These are phyloP conservation scores for Gonocerus acuteangulatus DNA, from an alignment of 2,888 invertebrate genomes.

Conservation along the genomic window DNA sequence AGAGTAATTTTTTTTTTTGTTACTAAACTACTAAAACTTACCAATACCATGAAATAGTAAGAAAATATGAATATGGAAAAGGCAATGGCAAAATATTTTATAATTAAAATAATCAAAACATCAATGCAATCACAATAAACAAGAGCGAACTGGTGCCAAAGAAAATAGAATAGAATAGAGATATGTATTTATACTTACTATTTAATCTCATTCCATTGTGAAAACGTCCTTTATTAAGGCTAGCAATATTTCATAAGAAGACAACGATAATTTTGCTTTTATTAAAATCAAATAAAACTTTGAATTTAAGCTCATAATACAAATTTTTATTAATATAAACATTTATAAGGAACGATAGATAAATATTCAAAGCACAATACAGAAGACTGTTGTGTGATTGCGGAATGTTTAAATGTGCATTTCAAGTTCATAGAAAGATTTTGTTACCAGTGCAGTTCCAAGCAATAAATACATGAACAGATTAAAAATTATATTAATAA, in stretches of 20 bases:
- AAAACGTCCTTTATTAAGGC: slow-evolving; percentile 38
- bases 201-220: slow-evolving; percentile 35
- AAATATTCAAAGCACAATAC: background rate
- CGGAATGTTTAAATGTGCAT: slow-evolving; percentile 2
- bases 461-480: background rate
- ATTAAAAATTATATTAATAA: no score
- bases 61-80: slow-evolving; percentile 11
- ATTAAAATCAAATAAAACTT: slow-evolving; percentile 25
- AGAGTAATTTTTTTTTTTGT: no score
- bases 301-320: slow-evolving; percentile 21
- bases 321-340: slow-evolving; percentile 6
- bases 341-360: slow-evolving; percentile 1
- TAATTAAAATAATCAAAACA: slow-evolving; percentile 13
- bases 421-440: background rate
- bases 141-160: slow-evolving; percentile 33
- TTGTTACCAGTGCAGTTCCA: background rate
- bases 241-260: slow-evolving; percentile 38
- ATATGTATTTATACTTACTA: slow-evolving; percentile 37
- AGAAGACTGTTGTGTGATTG: slow-evolving; percentile 10
- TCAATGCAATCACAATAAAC: slow-evolving; percentile 28
- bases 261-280: slow-evolving; percentile 36
- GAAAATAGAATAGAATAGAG: slow-evolving; percentile 26
- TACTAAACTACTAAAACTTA: no score
- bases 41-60: no score
- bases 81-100: slow-evolving; percentile 11